Percentiles rank a stretch among this genome's conserved stretches.
phyloP scores from a whole-genome alignment of 1,140 invertebrate species.

The Brachionus paranguensis region DNA sequence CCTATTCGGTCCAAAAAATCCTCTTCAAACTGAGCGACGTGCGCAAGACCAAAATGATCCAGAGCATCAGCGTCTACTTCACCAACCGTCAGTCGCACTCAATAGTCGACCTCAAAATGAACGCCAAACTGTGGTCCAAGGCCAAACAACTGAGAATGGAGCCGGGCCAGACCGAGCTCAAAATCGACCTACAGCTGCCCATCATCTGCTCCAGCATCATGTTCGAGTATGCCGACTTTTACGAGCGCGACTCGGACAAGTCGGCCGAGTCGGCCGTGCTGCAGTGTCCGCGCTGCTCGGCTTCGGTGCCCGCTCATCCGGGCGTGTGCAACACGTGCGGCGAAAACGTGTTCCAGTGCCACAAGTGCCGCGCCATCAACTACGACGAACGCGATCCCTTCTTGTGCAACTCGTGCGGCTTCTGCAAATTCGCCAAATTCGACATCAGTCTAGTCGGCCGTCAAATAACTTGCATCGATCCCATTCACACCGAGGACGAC shows the following conservation, averaged over 20 bases:
- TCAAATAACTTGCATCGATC: slow-evolving; percentile 88
- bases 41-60: slow-evolving; percentile 87
- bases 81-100: slow-evolving; percentile 91
- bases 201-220: slow-evolving; percentile 97
- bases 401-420: slow-evolving; percentile 93
- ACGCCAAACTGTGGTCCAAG: slow-evolving; percentile 82
- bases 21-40: slow-evolving; percentile 85
- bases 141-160: slow-evolving; percentile 77
- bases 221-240: slow-evolving; percentile 96
- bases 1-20: slow-evolving; percentile 89
- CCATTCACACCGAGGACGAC: slow-evolving; percentile 92
- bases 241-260: slow-evolving; percentile 64
- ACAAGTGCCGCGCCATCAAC: slow-evolving; percentile 72
- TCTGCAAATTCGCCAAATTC: slow-evolving; percentile 99
- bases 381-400: slow-evolving; percentile 99
- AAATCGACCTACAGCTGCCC: slow-evolving; percentile 73
- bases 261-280: slow-evolving; percentile 67
- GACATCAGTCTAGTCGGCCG: slow-evolving; percentile 81
- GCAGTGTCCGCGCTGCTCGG: slow-evolving; percentile 89
- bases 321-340: slow-evolving; percentile 95
- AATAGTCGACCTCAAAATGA: slow-evolving; percentile 92
- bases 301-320: slow-evolving; percentile 86
- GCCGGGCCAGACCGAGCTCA: slow-evolving; percentile 86
- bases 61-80: slow-evolving; percentile 90
- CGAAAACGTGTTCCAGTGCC: slow-evolving; percentile 87